Percentiles rank a stretch among this genome's conserved stretches.
These are phyloP conservation scores for Tipula confusa DNA, from an alignment of 2,888 invertebrate species.

Conservation along the genomic window DNA sequence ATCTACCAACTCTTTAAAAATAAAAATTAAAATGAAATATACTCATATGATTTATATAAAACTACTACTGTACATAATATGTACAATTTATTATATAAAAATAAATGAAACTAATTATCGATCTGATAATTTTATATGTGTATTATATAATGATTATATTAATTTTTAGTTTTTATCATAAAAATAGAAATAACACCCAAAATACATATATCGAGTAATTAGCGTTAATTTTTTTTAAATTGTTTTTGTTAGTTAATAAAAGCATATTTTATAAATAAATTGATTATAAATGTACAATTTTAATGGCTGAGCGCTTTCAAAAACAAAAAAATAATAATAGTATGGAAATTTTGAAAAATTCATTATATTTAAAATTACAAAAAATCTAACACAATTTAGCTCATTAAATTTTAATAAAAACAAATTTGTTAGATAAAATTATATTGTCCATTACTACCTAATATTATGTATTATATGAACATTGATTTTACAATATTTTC, in stretches of 20 bases:
- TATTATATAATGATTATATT: neutral
- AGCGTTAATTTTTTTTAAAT: neutral
- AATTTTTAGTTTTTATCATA: neutral
- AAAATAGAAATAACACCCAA: neutral
- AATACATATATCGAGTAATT: neutral
- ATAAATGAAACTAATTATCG: neutral
- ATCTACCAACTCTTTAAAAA: neutral
- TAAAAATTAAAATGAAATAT: neutral
- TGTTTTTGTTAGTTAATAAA: neutral
- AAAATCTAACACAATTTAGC: neutral
- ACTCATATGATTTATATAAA: neutral
- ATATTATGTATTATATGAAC: neutral
- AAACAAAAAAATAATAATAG: too few species aligned
- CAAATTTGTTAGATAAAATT: neutral
- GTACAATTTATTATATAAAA: neutral
- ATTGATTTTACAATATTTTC: neutral
- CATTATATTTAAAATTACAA: neutral
- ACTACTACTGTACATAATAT: neutral
- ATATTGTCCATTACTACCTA: neutral
- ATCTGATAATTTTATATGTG: neutral
- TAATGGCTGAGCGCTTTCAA: neutral
- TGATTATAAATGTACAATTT: neutral
- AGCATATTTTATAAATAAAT: neutral
- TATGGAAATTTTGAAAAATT: neutral
- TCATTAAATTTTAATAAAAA: neutral